Base-by-base conservation (phyloP, 2,113 vertebrate genomes). In the Athene noctua region DNA sequence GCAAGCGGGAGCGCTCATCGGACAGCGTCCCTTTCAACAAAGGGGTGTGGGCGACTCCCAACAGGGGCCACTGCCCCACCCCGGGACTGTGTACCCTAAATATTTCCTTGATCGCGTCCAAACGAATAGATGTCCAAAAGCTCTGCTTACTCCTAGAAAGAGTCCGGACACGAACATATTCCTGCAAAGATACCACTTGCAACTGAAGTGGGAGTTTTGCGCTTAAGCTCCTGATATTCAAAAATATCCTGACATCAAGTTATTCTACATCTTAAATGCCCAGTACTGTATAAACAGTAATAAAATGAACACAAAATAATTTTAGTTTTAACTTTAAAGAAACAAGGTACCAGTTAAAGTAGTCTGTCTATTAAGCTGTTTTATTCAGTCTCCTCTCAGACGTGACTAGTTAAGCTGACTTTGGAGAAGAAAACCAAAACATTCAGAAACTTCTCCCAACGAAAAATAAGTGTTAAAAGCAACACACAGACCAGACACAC, bases 241-340 rank as follows among this genome's bases (percentile, higher is more conserved):
- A 90, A 77, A 85, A 42, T 30, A 80, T 73, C 74, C 91, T 30
- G 89, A 68, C 54, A 80, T 91, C 70, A 49, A 92, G 82, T 80
- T 95, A 80, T 79, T 78, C 52, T 80, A 90, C 88, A 72, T 87
- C 90, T 93, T 67, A 84, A 97, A 97, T 97, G 94, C 86, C 96
- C 91, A 89, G 49, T 13, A 29, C 74, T 95, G 65, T 67, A 89
- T 51, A 71, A 97, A 96, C 68, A 97, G 89, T 52, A 94, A 95
- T 67, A 93, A 91, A 89, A 94, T 27, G 71, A 66, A 97, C 93
- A 94, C 97, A 75, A 91, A 85, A 27, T 42, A 66, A 65, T 94
- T 71, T 89, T 46, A 90, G 88, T 38, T 91, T 70, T 72, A 77
- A 91, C 80, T 16, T 34, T 40, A 82, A 94, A 88, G 91, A 84